phyloP scores from a whole-genome alignment of 2,888 invertebrate species.

The Spodoptera exigua region DNA sequence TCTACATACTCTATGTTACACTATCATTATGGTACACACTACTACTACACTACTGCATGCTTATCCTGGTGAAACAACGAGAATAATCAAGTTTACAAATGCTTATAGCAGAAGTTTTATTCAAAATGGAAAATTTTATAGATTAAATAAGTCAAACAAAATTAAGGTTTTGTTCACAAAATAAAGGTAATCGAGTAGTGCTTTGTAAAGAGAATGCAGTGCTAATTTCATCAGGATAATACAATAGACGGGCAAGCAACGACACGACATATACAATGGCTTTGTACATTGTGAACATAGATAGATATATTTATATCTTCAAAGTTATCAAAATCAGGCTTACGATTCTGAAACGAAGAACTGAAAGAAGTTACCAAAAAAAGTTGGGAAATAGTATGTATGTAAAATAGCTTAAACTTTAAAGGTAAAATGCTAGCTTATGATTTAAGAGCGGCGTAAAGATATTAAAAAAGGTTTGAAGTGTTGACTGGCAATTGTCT shows the following conservation, averaged over 20 bases:
- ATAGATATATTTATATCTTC: constrained; percentile 3
- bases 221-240: constrained; percentile 66
- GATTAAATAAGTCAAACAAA: too few species aligned
- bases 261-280: constrained; percentile 77
- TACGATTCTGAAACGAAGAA: constrained; percentile 31
- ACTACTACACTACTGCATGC: constrained; percentile 68
- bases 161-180: not conserved
- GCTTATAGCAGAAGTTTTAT: too few species aligned
- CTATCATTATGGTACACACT: constrained; percentile 60
- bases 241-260: constrained; percentile 59
- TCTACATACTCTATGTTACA: too few species aligned
- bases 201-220: not conserved
- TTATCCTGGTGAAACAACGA: constrained; percentile 66
- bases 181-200: constrained; percentile 10
- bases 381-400: too few species aligned
- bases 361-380: constrained; percentile 12
- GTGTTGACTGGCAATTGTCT: constrained; percentile 46
- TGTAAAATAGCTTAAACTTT: constrained; percentile 24
- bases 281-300: constrained; percentile 34
- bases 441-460: constrained; percentile 38
- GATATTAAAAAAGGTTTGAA: constrained; percentile 25
- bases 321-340: constrained; percentile 30
- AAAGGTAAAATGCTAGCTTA: constrained; percentile 46
- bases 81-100: not conserved
- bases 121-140: too few species aligned